A percentile compares a stretch with the other conserved stretches of the same genome.
phyloP scores from a whole-genome alignment of 2,797 vertebrate species.

The Sebastes oblongus region DNA sequence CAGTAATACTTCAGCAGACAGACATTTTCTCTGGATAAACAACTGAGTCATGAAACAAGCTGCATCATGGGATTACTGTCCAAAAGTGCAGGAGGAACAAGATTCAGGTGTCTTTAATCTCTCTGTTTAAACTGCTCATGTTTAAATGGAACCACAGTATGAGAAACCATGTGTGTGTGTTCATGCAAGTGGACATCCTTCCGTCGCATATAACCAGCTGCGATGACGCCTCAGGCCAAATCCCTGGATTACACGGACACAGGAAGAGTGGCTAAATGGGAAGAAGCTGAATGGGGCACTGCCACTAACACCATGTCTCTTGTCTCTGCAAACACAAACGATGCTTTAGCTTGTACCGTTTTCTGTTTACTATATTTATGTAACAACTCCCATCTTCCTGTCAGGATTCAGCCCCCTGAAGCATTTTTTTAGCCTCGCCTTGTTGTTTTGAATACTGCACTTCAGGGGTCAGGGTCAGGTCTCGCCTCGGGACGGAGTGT shows the following conservation, averaged over 20 bases:
- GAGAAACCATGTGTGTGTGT: background rate
- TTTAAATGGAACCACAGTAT: background rate
- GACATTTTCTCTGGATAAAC: constrained; percentile 49
- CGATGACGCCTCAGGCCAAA: background rate
- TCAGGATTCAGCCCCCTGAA: constrained; percentile 13
- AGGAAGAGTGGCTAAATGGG: background rate
- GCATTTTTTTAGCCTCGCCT: background rate
- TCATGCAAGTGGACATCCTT: constrained; percentile 17
- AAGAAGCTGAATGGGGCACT: background rate
- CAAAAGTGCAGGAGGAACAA: constrained; percentile 15
- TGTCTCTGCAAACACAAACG: background rate
- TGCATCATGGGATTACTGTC: constrained; percentile 22
- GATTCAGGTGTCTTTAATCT: background rate
- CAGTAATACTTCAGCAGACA: constrained; percentile 33
- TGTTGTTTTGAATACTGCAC: constrained; percentile 7
- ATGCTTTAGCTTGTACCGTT: background rate
- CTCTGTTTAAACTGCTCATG: background rate
- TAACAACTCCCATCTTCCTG: background rate
- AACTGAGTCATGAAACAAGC: constrained; percentile 49
- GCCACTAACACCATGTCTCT: background rate
- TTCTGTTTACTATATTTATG: constrained; percentile 3
- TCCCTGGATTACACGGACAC: background rate
- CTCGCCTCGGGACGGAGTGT: constrained; percentile 4
- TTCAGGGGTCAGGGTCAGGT: constrained; percentile 31
- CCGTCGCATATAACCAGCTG: background rate